Conservation (phyloP, 2,888 invertebrate genomes). For the Galeopsomyia nigrocyanea region DNA sequence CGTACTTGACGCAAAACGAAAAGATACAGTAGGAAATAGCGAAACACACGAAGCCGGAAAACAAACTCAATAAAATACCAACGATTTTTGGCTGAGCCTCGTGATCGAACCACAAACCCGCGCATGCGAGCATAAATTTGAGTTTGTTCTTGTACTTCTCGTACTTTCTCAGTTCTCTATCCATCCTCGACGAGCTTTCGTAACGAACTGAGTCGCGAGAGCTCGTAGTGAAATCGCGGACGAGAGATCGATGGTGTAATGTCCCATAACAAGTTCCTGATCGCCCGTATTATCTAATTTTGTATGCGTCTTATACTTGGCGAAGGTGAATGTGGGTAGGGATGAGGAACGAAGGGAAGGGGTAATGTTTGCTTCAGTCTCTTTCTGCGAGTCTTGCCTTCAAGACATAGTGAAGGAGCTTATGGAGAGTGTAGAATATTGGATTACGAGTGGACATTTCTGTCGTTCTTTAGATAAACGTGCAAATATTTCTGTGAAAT, state of each 20-base stretch:
- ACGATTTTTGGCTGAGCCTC: background rate
- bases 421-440: no score
- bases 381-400: no score
- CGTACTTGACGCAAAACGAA: constrained; percentile 46
- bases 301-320: no score
- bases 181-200: constrained; percentile 8
- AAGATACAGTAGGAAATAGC: constrained; percentile 32
- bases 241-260: constrained; percentile 20
- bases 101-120: constrained; percentile 32
- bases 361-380: no score
- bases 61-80: background rate
- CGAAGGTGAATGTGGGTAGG: no score
- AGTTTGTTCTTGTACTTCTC: constrained; percentile 13
- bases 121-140: constrained; percentile 4
- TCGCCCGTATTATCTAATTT: no score
- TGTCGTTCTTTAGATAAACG: no score
- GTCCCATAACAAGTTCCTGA: background rate
- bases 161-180: constrained; percentile 18
- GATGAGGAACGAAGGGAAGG: no score
- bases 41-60: background rate
- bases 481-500: no score
- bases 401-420: no score
- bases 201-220: no score
- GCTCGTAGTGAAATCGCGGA: background rate
- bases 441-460: no score